phyloP scores from a whole-genome alignment of 2,113 vertebrate species.

The Syrmaticus mikado region DNA sequence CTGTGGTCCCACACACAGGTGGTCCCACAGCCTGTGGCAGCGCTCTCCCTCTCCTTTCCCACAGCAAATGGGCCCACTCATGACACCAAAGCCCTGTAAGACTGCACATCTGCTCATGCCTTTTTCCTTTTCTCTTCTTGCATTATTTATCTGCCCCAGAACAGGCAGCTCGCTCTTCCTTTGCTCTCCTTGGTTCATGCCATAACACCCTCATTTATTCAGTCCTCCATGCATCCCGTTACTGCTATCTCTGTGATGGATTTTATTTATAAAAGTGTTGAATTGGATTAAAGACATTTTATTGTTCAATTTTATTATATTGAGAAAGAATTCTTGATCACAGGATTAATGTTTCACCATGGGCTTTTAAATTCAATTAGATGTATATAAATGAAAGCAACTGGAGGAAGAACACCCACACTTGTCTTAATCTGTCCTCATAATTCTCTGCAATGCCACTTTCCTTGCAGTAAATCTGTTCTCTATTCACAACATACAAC shows the following conservation, averaged over 20 bases:
- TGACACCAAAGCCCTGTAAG: background rate
- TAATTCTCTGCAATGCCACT: background rate
- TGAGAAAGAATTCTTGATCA: background rate
- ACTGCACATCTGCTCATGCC: background rate
- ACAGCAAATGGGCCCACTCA: accelerated
- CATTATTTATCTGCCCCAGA: background rate
- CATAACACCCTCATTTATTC: background rate
- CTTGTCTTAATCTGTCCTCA: accelerated
- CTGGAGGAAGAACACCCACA: background rate
- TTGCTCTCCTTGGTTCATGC: background rate
- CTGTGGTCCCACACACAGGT: background rate
- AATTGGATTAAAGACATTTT: background rate
- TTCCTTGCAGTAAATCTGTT: background rate
- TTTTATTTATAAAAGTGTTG: background rate
- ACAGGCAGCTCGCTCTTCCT: background rate
- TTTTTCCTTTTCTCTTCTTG: background rate
- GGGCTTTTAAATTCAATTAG: background rate
- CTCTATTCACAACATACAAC: background rate
- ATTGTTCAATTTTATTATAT: background rate
- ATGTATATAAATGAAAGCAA: background rate
- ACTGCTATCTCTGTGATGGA: background rate
- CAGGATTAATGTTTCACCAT: background rate
- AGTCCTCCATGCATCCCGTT: background rate
- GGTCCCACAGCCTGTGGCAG: accelerated
- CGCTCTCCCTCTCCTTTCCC: background rate